These are phyloP conservation scores for Acrocephalus scirpaceus DNA, from an alignment of 2,797 vertebrate species.

Conservation along the genomic window DNA sequence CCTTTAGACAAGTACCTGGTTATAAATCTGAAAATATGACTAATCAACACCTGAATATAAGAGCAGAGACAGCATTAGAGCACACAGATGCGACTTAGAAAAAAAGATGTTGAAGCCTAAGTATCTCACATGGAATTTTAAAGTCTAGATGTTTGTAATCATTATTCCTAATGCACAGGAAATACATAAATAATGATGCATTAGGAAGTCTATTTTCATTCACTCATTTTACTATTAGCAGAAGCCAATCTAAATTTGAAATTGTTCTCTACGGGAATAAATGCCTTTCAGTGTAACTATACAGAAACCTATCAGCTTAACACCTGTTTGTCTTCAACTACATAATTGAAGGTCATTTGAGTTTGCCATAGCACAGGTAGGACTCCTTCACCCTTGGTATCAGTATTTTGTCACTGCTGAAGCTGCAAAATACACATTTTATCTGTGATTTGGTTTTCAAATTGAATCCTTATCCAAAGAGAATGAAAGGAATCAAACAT, in stretches of 20 bases:
- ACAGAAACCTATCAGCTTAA: background rate
- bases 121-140: background rate
- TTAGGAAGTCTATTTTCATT: background rate
- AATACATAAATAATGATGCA: background rate
- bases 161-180: background rate
- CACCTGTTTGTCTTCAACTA: background rate
- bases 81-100: background rate
- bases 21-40: slow-evolving; percentile 40
- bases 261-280: background rate
- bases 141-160: background rate
- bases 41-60: slow-evolving; percentile 52
- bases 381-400: background rate
- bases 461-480: background rate
- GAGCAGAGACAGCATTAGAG: background rate
- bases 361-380: background rate
- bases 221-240: background rate
- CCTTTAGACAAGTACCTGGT: slow-evolving; percentile 15
- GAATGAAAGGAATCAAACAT: background rate
- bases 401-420: background rate
- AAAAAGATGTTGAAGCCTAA: background rate
- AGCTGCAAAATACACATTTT: background rate
- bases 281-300: background rate
- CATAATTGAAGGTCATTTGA: background rate
- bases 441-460: background rate
- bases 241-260: slow-evolving; percentile 10